A percentile compares a stretch with the other conserved stretches of the same genome.
Conservation (phyloP, 2,888 invertebrate genomes). For the Drosophila paracracens region DNA sequence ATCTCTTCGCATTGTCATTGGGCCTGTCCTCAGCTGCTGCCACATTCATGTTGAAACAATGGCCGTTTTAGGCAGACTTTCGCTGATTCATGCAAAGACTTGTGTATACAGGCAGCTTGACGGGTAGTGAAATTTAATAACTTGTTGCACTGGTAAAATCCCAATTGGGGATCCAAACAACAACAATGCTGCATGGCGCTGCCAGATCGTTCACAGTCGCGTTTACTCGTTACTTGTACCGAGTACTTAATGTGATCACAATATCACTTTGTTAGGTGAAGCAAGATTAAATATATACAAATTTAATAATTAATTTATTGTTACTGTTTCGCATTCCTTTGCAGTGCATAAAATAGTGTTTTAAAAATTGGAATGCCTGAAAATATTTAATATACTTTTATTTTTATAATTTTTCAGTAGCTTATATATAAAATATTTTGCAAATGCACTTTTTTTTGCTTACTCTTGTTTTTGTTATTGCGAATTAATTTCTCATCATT, state of each 20-base stretch:
- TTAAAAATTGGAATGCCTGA: not conserved
- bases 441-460: not conserved
- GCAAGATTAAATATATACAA: not conserved
- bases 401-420: not conserved
- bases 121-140: conserved; percentile 11
- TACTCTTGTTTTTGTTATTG: not conserved
- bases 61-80: not conserved
- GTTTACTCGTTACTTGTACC: conserved; percentile 13
- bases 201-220: conserved; percentile 20
- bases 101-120: not conserved
- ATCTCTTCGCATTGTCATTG: conserved; percentile 16
- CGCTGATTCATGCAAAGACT: conserved; percentile 12
- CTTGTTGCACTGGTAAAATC: conserved; percentile 37
- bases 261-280: not conserved
- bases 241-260: not conserved
- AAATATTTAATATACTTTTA: not conserved
- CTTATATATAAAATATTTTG: not conserved
- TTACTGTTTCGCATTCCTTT: too few species aligned
- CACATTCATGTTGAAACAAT: conserved; percentile 26
- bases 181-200: conserved; percentile 4
- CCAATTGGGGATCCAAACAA: conserved; percentile 6
- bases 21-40: conserved; percentile 21
- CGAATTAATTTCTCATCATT: not conserved
- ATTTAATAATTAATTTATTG: not conserved
- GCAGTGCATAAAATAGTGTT: not conserved